These are phyloP conservation scores for Strix aluco DNA, from an alignment of 2,113 vertebrate genomes.

Conservation along the genomic window DNA sequence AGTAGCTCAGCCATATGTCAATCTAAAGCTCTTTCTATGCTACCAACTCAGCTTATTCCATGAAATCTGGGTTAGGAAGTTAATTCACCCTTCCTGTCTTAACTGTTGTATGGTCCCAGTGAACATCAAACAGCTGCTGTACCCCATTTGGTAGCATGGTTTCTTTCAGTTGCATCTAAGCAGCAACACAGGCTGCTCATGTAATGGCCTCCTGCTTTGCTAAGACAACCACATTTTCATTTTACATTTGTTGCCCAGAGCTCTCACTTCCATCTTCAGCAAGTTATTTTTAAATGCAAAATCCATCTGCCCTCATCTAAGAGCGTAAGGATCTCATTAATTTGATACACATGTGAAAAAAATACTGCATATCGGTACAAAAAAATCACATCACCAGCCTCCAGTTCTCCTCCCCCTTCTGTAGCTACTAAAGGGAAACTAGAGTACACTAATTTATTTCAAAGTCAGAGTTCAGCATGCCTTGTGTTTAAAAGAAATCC, in stretches of 20 bases:
- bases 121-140: background rate
- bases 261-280: conserved; percentile 22
- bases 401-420: background rate
- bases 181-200: background rate
- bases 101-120: background rate
- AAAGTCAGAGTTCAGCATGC: background rate
- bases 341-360: background rate
- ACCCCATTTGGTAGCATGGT: background rate
- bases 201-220: background rate
- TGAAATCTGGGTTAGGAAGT: background rate
- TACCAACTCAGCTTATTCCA: background rate
- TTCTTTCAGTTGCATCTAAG: background rate
- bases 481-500: background rate
- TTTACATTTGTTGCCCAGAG: background rate
- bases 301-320: conserved; percentile 28
- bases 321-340: background rate
- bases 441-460: background rate
- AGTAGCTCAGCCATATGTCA: background rate
- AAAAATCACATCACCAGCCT: background rate
- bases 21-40: background rate
- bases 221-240: background rate
- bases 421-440: background rate
- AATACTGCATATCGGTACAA: background rate
- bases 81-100: background rate
- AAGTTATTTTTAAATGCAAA: conserved; percentile 41